Base-by-base conservation (phyloP, 2,888 invertebrate species). In the Autographa pulchrina region DNA sequence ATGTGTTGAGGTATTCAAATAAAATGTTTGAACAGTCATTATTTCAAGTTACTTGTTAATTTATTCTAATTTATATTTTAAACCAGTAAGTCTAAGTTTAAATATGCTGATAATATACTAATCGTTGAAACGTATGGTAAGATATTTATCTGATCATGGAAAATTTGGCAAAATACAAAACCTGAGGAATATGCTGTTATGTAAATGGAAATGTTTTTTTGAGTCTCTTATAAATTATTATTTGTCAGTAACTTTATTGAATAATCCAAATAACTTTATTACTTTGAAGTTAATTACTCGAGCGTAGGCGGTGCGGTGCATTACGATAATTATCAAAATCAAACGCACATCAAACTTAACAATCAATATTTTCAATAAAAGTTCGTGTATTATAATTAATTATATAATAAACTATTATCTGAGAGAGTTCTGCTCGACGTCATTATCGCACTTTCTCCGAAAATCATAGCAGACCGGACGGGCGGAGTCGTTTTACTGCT, bases 361-460 rank as follows among this genome's bases (percentile, higher is more conserved):
- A 81, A 60, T 70, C 59, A 78, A 74, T 64, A 62, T 72, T 68
- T 64, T 73, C 70, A 72, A 82, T 82, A 82, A 77, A 77, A 75
- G 64, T 74, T 77, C 64, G 56, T 63, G 20, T 74, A 71, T 74
- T 79, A 72, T 65, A 68, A 76, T 81, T 80, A 78, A 76, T 72
- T 78, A 78, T 56, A 71, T 77, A 81, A 78, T 79, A 81, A 75
- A 81, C 74, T 81, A 80, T 80, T 76, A 82, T 66, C 63, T 61
- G 62, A 68, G 79, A 75, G 81, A 83, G 72, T 83, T 83, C 83
- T 75, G 70, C 81, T 62, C 70, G 78, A 72, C 70, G 75, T 77
- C 75, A 81, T 78, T 82, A 76, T 74, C 60, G 54, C 75, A 83
- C 83, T 84, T 85, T 84, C 83, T 76, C 85, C 83, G 14, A 81